Evolutionary conservation across 2,888 invertebrate genomes (phyloP), one percentile per base, ranked within the genome.

Genomic region (Trimorus sp.): DNA sequence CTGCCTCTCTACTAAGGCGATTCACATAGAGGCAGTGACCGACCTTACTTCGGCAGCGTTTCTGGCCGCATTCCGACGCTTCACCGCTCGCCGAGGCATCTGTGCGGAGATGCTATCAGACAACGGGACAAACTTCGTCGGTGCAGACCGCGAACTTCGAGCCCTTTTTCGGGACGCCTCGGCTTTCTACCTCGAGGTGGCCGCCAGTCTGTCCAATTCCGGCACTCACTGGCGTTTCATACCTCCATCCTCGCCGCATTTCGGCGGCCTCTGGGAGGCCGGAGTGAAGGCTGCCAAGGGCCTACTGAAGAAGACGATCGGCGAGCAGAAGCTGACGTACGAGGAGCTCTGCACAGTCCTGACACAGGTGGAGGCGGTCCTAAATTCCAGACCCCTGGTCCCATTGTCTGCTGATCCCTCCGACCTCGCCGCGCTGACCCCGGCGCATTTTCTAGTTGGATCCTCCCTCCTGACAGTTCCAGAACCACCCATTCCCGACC

Each of bases 1-100:
- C 9, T 62, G 71, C 14, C 15, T 71, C 0, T 38, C 42, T 4
- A 70, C 70, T 1, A 70, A 60, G 26, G 70, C 70, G 3, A 26
- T 70, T 9, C 70, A 70, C 15, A 2, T 70, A 6, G 62, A 62
- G 26, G 11, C 42, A 7, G 62, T 62, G 3, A 37, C 48, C 8
- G 40, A 62, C 15, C 42, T 42, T 12, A 48, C 62, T 12, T 26
- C 48, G 0, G 36, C 12, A 4, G 48, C 40, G 7, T 62, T 62
- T 48, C 40, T 62, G 11, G 45, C 62, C 4, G 62, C 62, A 1
- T 16, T 62, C 26, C 42, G 42, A 7, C 48, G 62, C 5, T 48
- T 62, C 9, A n/a, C 48, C 12, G n/a, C 26, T 6, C 45, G 62
- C 3, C 45, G 62, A 36, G 62, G 62, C 15, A 11, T 48, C 9